Conservation (phyloP, 2,888 invertebrate species). For the Lasioglossum oenotherae region DNA sequence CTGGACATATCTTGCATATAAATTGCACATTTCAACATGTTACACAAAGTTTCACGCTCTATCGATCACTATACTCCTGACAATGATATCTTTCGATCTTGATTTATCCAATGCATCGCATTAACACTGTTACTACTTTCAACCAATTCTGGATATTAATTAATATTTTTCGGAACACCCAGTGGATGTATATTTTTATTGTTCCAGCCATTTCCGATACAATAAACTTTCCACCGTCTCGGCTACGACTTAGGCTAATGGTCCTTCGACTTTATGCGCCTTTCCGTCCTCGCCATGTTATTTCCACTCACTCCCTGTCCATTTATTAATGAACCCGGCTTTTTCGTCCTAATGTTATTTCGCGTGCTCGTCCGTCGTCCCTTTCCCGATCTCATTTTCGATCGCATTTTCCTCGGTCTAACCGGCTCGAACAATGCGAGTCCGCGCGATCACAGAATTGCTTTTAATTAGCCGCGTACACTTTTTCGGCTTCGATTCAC, state of each 20-base stretch:
- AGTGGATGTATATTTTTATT: not conserved
- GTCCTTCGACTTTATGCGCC: not conserved
- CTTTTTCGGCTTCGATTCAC: not conserved
- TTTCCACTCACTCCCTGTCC: not conserved
- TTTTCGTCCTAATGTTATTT: not conserved
- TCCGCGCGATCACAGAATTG: conserved; percentile 29
- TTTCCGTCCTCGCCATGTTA: not conserved
- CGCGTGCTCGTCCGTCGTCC: not conserved
- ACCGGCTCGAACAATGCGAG: conserved; percentile 7
- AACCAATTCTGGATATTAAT: not conserved
- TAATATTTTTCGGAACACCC: not conserved
- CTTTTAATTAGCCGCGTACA: conserved; percentile 23
- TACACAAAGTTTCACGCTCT: too few species aligned
- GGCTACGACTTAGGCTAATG: not conserved
- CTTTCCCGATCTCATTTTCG: not conserved
- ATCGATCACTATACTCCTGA: too few species aligned
- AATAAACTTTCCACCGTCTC: not conserved
- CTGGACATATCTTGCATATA: too few species aligned
- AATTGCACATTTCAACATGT: too few species aligned
- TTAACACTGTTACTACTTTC: not conserved
- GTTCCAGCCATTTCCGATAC: not conserved
- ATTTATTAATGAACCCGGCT: not conserved
- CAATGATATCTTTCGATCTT: too few species aligned
- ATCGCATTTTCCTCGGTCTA: not conserved
- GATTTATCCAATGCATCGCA: too few species aligned